A percentile compares a stretch with the other conserved stretches of the same genome.
phyloP scores from a whole-genome alignment of 2,888 invertebrate genomes.

The Agrotis clavis region DNA sequence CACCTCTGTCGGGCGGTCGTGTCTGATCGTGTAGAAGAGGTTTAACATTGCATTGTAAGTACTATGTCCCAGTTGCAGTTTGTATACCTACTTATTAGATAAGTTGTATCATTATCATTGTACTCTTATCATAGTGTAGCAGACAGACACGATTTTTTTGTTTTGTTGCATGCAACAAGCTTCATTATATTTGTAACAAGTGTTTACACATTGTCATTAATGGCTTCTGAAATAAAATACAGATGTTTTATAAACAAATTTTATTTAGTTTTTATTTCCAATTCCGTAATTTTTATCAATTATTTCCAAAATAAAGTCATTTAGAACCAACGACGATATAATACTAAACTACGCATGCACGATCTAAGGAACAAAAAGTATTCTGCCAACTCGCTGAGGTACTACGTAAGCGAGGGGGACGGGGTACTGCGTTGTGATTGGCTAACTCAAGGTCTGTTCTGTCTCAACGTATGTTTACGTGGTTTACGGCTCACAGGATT shows the following conservation, averaged over 20 bases:
- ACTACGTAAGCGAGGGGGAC: too few species aligned
- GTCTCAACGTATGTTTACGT: too few species aligned
- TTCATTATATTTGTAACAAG: slow-evolving; percentile 49
- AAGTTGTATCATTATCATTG: slow-evolving; percentile 48
- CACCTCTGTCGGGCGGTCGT: too few species aligned
- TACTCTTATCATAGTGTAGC: slow-evolving; percentile 34
- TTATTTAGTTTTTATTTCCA: slow-evolving; percentile 46
- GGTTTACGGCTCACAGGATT: too few species aligned
- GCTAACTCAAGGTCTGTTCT: too few species aligned
- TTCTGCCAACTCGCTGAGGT: too few species aligned
- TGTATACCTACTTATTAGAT: slow-evolving; percentile 48
- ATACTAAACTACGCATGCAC: too few species aligned
- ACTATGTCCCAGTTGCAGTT: slow-evolving; percentile 23
- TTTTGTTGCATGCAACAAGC: slow-evolving; percentile 45
- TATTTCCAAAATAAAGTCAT: background rate
- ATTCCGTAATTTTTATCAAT: background rate
- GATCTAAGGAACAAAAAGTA: too few species aligned
- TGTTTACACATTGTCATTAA: slow-evolving; percentile 53
- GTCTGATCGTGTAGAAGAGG: too few species aligned
- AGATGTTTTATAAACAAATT: slow-evolving; percentile 53
- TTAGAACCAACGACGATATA: too few species aligned
- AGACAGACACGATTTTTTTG: slow-evolving; percentile 24
- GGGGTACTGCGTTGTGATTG: too few species aligned
- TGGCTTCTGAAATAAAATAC: slow-evolving; percentile 66
- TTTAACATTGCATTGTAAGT: slow-evolving; percentile 5